phyloP scores from a whole-genome alignment of 2,113 vertebrate genomes.

The Phycodurus eques region DNA sequence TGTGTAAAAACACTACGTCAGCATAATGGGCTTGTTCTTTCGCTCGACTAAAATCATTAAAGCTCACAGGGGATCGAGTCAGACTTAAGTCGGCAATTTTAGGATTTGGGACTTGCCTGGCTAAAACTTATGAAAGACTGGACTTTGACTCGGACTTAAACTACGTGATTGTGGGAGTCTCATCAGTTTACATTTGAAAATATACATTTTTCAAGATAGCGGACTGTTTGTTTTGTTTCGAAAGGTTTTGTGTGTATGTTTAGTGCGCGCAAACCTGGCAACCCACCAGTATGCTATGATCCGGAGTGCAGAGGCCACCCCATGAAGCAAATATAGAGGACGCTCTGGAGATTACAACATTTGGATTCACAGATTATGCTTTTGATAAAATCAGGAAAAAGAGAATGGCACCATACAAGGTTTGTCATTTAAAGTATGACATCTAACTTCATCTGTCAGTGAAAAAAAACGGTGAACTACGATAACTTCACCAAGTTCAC shows the following conservation, averaged over 20 bases:
- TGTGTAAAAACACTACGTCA: constrained; percentile 28
- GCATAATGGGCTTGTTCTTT: constrained; percentile 21
- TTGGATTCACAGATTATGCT: neutral
- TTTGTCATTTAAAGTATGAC: neutral
- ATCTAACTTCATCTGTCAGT: neutral
- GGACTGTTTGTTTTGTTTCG: neutral
- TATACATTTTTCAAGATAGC: neutral
- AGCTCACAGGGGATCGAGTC: neutral
- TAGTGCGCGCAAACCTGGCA: neutral
- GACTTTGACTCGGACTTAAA: neutral
- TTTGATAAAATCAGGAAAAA: neutral
- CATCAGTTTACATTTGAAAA: neutral
- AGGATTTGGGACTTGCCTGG: neutral
- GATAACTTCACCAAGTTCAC: neutral
- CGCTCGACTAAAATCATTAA: neutral
- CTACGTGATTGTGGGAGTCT: neutral
- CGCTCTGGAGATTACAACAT: neutral
- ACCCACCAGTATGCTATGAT: neutral
- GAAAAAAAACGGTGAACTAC: neutral
- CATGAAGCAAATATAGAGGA: neutral
- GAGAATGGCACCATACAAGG: neutral
- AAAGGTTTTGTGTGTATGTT: neutral
- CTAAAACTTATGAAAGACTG: neutral
- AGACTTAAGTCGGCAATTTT: neutral
- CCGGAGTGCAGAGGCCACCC: neutral